These are phyloP conservation scores for Petroica traversi DNA, from an alignment of 2,113 vertebrate genomes.

Conservation along the genomic window DNA sequence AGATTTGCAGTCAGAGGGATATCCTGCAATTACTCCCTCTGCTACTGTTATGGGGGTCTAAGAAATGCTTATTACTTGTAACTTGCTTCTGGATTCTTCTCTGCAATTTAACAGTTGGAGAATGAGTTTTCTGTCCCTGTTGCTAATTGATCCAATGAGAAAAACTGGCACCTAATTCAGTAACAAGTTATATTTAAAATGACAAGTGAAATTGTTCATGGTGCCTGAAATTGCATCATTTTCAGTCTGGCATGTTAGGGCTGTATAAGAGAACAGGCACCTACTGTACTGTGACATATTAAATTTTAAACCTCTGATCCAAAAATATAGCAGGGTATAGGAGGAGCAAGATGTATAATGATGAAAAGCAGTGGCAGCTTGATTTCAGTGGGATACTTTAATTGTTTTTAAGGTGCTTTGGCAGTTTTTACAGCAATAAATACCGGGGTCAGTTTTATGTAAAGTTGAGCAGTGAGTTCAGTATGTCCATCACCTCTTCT, in stretches of 20 bases:
- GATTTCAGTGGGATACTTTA: background rate
- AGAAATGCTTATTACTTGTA: slow-evolving; percentile 26
- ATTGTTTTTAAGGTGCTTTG: background rate
- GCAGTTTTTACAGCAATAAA: background rate
- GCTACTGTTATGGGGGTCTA: background rate
- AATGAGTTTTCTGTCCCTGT: slow-evolving; percentile 49
- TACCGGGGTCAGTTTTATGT: background rate
- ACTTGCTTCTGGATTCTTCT: slow-evolving; percentile 50
- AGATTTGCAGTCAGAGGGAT: slow-evolving; percentile 25
- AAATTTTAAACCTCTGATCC: slow-evolving; percentile 40
- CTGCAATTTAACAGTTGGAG: slow-evolving; percentile 54
- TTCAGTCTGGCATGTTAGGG: slow-evolving; percentile 39
- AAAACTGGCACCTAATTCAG: slow-evolving; percentile 47
- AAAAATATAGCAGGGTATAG: background rate
- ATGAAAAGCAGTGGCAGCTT: background rate
- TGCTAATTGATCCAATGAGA: slow-evolving; percentile 59
- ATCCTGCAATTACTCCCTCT: slow-evolving; percentile 55
- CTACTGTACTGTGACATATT: slow-evolving; percentile 22
- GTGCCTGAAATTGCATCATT: slow-evolving; percentile 48
- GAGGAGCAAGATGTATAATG: background rate
- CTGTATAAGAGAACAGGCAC: slow-evolving; percentile 18
- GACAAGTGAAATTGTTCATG: slow-evolving; percentile 33
- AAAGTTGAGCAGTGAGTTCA: background rate
- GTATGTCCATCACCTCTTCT: background rate
- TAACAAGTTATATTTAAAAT: slow-evolving; percentile 54